Base-by-base conservation (phyloP, 23 tunicate species). In the Halocynthia aurantium region DNA sequence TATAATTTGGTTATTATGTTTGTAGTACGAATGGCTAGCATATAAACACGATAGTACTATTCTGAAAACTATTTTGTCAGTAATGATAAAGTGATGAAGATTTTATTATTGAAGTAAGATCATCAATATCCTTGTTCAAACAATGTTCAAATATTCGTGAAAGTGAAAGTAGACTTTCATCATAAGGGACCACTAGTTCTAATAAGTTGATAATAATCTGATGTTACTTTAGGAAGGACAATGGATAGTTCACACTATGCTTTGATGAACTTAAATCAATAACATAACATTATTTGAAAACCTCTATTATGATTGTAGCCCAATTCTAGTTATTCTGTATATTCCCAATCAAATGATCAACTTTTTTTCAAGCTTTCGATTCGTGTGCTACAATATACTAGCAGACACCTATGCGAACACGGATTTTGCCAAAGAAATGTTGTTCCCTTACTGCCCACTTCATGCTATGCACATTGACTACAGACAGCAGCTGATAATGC, bases 321-420 rank as follows among this genome's bases (percentile, higher is more conserved):
- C 44, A 31, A 31, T 31, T 31, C 44, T 31, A 31, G 44, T 31
- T 31, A 31, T 31, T 31, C 44, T 31, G 44, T 67, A 21, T 13
- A 12, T 19, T 40, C 2, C 11, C 5, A 20, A 11, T 17, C 22
- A 21, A 11, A 76, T 62, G 10, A 76, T 64, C 13, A 2, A 17
- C 18, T 60, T 62, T 17, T 40, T 72, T 73, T 56, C 7, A 60
- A 93, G 88, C n/a, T 81, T 93, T 60, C 95, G 99, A 0, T 51
- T 96, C 53, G 87, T 96, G 13, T 73, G 84, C 44, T 96, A 90
- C 86, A 96, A 96, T 76, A 96, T 96, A n/a, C 86, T 96, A 8
- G 96, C 99, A 6, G 99, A 96, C 75, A 89, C 90, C 55, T 86
- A 90, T 53, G 96, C 99, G 8, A 71, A 65, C 6, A 90, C 96